These are phyloP conservation scores for Strigops habroptila DNA, from an alignment of 2,113 vertebrate species.

Conservation along the genomic window DNA sequence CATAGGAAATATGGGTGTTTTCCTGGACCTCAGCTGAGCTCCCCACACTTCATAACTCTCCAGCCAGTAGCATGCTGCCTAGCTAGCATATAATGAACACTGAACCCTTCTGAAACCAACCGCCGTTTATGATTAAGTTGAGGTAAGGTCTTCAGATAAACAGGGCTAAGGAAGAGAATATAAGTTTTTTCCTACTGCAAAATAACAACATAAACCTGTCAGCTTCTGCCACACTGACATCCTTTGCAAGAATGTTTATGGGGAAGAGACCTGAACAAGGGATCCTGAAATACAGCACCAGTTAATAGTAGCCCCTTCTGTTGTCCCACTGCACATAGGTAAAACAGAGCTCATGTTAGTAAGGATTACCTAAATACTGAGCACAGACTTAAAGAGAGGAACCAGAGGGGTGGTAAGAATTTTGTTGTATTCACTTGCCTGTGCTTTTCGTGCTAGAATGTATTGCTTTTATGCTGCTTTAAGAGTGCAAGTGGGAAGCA, in stretches of 20 bases:
- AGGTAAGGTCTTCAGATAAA: not conserved
- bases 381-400: not conserved
- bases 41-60: not conserved
- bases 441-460: not conserved
- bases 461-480: not conserved
- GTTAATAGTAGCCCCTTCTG: not conserved
- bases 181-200: not conserved
- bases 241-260: not conserved
- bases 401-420: not conserved
- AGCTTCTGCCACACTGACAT: not conserved
- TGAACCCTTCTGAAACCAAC: not conserved
- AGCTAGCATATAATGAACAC: not conserved
- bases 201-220: not conserved
- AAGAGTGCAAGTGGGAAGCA: not conserved
- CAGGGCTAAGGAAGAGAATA: not conserved
- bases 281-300: not conserved
- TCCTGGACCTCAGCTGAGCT: not conserved
- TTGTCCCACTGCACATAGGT: fast-evolving
- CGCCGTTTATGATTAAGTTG: not conserved
- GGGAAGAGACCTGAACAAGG: not conserved
- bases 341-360: not conserved
- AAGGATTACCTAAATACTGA: not conserved
- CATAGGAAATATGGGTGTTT: not conserved
- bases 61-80: not conserved
- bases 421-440: not conserved